Evolutionary conservation across 1,140 invertebrate genomes (phyloP), one percentile per base, ranked within the genome.

Genomic region (Octopus sinensis): DNA sequence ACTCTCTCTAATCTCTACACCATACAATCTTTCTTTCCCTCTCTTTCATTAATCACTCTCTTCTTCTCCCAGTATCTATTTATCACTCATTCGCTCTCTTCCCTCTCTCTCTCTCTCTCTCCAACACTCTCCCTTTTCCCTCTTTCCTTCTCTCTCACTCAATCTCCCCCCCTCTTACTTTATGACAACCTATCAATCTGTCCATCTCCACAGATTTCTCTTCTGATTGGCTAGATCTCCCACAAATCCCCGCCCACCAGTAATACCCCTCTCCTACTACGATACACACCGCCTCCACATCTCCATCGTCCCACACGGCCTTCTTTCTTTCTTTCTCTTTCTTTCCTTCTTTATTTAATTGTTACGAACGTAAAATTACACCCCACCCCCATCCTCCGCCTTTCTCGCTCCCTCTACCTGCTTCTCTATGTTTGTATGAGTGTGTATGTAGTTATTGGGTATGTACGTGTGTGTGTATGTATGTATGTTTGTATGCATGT

Each of bases 271-370:
- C n/a, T n/a, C n/a, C n/a, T n/a, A n/a, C n/a, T n/a, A n/a, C n/a
- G n/a, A n/a, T n/a, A n/a, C n/a, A n/a, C n/a, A n/a, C n/a, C 56
- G 6, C 17, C 17, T 62, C 17, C 56, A 6, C 17, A 7, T 7
- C 17, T 62, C 17, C 56, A 6, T 62, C 56, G 17, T 17, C 17
- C 17, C 56, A 7, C 17, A 7, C 56, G 6, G 6, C 56, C 17
- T 62, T 62, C 56, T 62, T 62, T 62, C 56, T 62, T 62, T 62
- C 56, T 62, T 62, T 62, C 56, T 62, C 56, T 62, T 62, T 62
- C 56, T 62, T 62, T 62, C 56, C 17, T 62, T 62, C 56, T 62
- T 62, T 62, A 6, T 62, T 62, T 62, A 6, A 17, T 62, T 62
- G 6, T 62, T 6, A 62, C 6, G 6, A 62, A 62, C 56, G 6